Base-by-base conservation (phyloP, 2,797 vertebrate species). In the Taenioides sp. region DNA sequence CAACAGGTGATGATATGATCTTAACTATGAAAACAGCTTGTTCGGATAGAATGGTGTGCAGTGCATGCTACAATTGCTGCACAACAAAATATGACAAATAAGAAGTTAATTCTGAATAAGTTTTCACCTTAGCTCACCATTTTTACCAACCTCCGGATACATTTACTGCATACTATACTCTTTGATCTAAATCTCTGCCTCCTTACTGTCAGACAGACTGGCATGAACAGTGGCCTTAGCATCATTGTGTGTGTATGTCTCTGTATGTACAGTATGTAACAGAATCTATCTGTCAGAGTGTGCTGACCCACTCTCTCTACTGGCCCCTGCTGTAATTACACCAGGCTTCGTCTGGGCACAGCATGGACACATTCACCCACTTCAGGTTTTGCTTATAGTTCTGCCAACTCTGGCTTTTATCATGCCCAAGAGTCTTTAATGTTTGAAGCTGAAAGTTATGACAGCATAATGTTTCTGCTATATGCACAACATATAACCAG, bases 241-340 rank as follows among this genome's bases (percentile, higher is more conserved):
- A 50, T n/a, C 12, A 27, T 43, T 57, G 50, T 61, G 61, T 70
- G 9, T 57, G 50, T 61, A 61, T 70, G 9, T 47, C 73, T 79
- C 27, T 61, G n/a, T 27, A 22, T 64, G 60, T n/a, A 34, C 12
- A 25, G 65, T 76, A 72, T 55, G 83, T 86, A 81, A 85, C 83
- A 79, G 93, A 95, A 96, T 94, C 92, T 93, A 57, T 57, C 54
- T 1, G 92, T 89, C 54, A 93, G 94, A 93, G 94, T 92, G 93
- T 91, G 93, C 89, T 94, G 89, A 91, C 91, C 91, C 81, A 90
- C 94, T 94, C 93, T 95, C 93, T 95, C 92, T 92, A 93, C 92
- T 92, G 92, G 92, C 92, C 76, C 80, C 88, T 76, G 80, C 93
- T 97, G 93, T 95, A 96, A 96, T 96, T 95, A 95, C 94, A 96